Conservation (phyloP, 2,113 vertebrate genomes). For the Galbula dea region DNA sequence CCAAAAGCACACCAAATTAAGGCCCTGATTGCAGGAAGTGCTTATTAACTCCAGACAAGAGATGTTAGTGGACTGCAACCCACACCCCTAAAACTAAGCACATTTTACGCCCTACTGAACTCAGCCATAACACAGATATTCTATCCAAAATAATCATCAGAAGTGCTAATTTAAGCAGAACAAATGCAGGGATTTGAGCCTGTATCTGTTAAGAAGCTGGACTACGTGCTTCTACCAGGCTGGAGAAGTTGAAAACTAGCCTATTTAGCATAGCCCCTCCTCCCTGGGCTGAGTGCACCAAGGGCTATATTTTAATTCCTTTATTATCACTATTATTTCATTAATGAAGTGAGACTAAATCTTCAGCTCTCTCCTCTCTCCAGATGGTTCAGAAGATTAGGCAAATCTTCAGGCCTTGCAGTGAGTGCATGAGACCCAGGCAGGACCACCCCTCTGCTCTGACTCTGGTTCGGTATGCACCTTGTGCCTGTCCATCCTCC, state of each 20-base stretch:
- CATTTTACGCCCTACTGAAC: not conserved
- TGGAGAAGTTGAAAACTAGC: not conserved
- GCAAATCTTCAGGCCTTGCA: not conserved
- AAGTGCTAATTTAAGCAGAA: not conserved
- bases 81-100: not conserved
- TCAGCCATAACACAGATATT: not conserved
- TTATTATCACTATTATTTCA: not conserved
- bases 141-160: not conserved
- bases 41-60: not conserved
- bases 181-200: not conserved
- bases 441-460: not conserved
- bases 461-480: fast-evolving
- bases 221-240: not conserved
- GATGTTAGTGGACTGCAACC: not conserved
- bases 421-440: fast-evolving
- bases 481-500: not conserved
- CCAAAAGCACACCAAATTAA: not conserved
- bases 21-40: fast-evolving
- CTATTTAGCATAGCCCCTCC: not conserved
- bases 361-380: not conserved
- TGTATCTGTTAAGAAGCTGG: not conserved
- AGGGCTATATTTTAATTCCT: not conserved
- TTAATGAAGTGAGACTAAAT: not conserved
- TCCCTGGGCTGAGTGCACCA: not conserved
- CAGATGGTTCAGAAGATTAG: not conserved